Conservation (phyloP, 2,113 vertebrate genomes). For the Empidonax alnorum region DNA sequence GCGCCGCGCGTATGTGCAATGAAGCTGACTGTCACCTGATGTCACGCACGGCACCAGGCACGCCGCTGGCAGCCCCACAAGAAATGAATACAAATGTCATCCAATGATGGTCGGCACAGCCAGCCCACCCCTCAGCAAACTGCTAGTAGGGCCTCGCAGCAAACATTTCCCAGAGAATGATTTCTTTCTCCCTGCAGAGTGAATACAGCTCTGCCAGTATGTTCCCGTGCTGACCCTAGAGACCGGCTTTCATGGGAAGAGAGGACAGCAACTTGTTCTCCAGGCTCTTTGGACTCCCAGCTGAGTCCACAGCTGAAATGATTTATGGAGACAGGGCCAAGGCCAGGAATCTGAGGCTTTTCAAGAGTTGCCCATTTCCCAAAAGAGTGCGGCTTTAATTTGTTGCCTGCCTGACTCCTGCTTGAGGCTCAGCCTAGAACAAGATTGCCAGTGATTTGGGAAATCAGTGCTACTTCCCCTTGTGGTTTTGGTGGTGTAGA, state of each 20-base stretch:
- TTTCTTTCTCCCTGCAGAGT: neutral
- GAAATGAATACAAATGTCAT: slow-evolving; percentile 60
- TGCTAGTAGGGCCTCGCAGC: slow-evolving; percentile 1
- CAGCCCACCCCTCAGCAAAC: slow-evolving; percentile 48
- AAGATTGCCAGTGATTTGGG: slow-evolving; percentile 60
- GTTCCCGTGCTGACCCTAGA: neutral
- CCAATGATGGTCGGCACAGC: slow-evolving; percentile 5
- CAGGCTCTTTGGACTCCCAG: slow-evolving; percentile 40
- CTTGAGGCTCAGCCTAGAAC: slow-evolving; percentile 62
- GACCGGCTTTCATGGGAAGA: slow-evolving; percentile 4
- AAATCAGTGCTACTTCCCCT: slow-evolving; percentile 68
- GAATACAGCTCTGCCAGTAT: neutral
- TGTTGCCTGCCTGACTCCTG: slow-evolving; percentile 55
- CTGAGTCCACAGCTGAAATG: slow-evolving; percentile 43
- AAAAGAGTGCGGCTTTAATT: slow-evolving; percentile 44
- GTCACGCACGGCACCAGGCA: slow-evolving; percentile 50
- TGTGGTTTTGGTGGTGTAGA: slow-evolving; percentile 62
- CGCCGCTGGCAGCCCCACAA: slow-evolving; percentile 45
- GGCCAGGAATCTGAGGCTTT: slow-evolving; percentile 66
- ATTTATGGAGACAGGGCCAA: slow-evolving; percentile 64
- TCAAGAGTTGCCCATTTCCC: slow-evolving; percentile 65
- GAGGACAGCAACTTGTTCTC: slow-evolving; percentile 45
- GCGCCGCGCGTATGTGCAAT: neutral
- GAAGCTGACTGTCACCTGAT: slow-evolving; percentile 61
- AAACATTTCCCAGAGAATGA: neutral